Evolutionary conservation across 2,888 invertebrate species (phyloP), one percentile per base, ranked within the genome.

Genomic region (Eulithis testata): DNA sequence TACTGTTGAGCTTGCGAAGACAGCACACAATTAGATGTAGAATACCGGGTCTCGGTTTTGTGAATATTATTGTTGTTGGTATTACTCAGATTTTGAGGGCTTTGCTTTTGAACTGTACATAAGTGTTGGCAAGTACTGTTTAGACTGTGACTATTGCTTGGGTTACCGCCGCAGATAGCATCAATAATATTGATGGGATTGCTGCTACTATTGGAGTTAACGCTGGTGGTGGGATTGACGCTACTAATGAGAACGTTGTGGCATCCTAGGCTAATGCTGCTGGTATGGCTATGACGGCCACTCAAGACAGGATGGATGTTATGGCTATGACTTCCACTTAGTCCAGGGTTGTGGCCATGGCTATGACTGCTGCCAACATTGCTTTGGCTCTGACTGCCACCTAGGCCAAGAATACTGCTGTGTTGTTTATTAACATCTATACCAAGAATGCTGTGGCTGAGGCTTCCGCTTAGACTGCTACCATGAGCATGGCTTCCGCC

Each of bases 11-110:
- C 60, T 66, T 86, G 88, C 65, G 90, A 83, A 52, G 88, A 84
- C 79, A 82, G 81, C 80, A 84, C 83, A 74, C 90, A 86, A 79
- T 82, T 88, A 43, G 88, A 81, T 75, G 81, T 84, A 53, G 87
- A 80, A 73, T 84, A 91, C 31, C 90, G 88, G 66, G 86, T 11
- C 45, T 67, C 67, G 12, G 27, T 45, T 54, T 60, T 60, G 53
- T 50, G 44, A 43, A 49, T n/a, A 14, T 60, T 52, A 49, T 44
- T 62, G 14, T 54, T 57, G 53, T 27, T 63, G 3, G 63, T 60
- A 53, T 11, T 63, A 44, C 31, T 57, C n/a, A 58, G 31, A 36
- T 47, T 63, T 51, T 43, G 57, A 45, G 61, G 63, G 45, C 44
- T 57, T 14, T 44, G 40, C n/a, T 49, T 64, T 54, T 50, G 64